Percentiles rank a stretch among this genome's conserved stretches.
These are phyloP conservation scores for Mesocricetus auratus DNA, from an alignment of 2,113 vertebrate genomes.

Conservation along the genomic window DNA sequence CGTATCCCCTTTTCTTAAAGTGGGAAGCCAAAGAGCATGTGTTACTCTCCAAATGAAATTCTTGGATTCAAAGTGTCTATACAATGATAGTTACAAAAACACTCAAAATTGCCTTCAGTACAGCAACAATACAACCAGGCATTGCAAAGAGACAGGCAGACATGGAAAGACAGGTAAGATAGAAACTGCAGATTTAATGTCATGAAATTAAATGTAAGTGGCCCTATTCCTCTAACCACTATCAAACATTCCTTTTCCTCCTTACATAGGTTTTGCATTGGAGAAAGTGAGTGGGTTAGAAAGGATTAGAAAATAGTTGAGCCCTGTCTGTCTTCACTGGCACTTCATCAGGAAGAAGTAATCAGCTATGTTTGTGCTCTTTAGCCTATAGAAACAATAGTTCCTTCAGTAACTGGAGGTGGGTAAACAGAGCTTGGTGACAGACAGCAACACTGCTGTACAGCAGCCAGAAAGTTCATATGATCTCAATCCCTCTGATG, in stretches of 20 bases:
- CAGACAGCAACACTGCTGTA: accelerated
- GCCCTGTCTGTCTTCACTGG: background rate
- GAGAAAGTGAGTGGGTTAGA: background rate
- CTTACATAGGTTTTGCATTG: background rate
- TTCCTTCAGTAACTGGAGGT: background rate
- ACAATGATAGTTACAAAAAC: background rate
- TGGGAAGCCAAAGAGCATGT: background rate
- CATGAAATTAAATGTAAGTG: slow-evolving; percentile 15
- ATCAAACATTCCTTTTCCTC: background rate
- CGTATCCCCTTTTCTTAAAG: background rate
- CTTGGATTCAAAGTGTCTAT: background rate
- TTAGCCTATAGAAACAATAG: background rate
- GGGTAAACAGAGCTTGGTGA: background rate
- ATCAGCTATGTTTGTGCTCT: background rate
- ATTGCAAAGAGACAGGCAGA: background rate
- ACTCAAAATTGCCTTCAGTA: background rate
- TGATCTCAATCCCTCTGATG: background rate
- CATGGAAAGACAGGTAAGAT: background rate
- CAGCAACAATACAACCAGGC: background rate
- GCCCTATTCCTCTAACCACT: background rate
- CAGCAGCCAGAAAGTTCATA: background rate
- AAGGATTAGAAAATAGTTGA: background rate
- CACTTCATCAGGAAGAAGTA: background rate
- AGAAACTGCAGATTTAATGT: background rate
- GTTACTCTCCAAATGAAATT: slow-evolving; percentile 16